Evolutionary conservation across 53 echinoderm and acorn worm species (phyloP), one percentile per base, ranked within the genome.

Genomic region (Antedon mediterranea): DNA sequence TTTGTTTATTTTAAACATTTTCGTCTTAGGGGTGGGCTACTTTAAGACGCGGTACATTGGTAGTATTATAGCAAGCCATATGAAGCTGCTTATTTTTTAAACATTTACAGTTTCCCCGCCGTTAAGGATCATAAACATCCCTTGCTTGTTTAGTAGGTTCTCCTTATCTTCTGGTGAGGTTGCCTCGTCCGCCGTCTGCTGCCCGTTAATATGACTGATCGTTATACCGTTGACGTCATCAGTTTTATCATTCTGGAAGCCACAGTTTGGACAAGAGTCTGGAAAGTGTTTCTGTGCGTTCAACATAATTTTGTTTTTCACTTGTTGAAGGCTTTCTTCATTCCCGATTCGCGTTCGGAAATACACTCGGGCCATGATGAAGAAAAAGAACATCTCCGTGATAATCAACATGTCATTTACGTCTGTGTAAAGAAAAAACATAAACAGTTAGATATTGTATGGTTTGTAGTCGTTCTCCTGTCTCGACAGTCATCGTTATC

Each of bases 301-400:
- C 1, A 18, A 8, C 11, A 15, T 57, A 26, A 57, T 57, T 26
- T 57, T 57, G 7, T 6, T 18, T 23, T 57, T 57, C 14, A 57
- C 20, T 18, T 57, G 57, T 26, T 57, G 57, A 8, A 57, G 57
- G 23, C 57, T 57, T 23, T 86, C 85, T 28, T 89, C 85, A 83
- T 94, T 94, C 23, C 94, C 94, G 43, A 86, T 84, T 30, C 91
- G 43, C 0, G 91, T 86, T 31, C 94, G 82, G 79, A 86, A 94
- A 87, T 89, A 90, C 30, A 87, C 74, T 11, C 89, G 89, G 4
- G 94, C 94, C 32, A 94, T 77, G n/a, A 94, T 82, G 84, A 91
- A 91, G 85, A 91, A 90, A 81, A 91, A 44, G 73, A 94, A 94
- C 94, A 94, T 94, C 78, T 94, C 94, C 20, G 89, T 74, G 43